Percentiles rank a stretch among this genome's conserved stretches.
Conservation (phyloP, 2,888 invertebrate genomes). For the Gastrophysa polygoni region DNA sequence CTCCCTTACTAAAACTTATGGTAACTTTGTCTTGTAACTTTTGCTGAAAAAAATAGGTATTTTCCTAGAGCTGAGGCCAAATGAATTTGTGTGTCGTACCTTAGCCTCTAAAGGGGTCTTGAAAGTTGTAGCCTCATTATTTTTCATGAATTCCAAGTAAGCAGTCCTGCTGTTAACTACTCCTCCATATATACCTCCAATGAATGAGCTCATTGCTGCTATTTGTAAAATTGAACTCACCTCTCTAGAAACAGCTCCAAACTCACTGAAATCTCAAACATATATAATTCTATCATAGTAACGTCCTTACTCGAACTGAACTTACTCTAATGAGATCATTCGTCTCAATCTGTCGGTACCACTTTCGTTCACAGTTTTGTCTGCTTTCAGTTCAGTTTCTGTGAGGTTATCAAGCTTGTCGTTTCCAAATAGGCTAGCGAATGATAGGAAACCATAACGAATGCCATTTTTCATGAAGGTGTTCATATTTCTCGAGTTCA, state of each 20-base stretch:
- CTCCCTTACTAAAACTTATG: slow-evolving; percentile 74
- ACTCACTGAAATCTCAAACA: slow-evolving; percentile 73
- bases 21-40: slow-evolving; percentile 74
- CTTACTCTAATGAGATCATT: slow-evolving; percentile 62
- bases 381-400: slow-evolving; percentile 38
- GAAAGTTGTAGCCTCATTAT: slow-evolving; percentile 76
- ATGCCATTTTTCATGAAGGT: background rate
- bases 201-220: slow-evolving; percentile 63
- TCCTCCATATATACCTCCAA: slow-evolving; percentile 72
- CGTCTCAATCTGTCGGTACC: slow-evolving; percentile 62
- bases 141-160: slow-evolving; percentile 72
- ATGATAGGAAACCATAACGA: slow-evolving; percentile 26
- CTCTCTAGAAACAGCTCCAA: slow-evolving; percentile 68
- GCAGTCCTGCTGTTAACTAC: slow-evolving; percentile 65
- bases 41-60: slow-evolving; percentile 62
- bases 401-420: slow-evolving; percentile 38
- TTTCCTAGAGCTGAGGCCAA: background rate
- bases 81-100: slow-evolving; percentile 56
- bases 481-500: background rate
- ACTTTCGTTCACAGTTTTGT: slow-evolving; percentile 45
- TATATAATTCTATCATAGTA: too few relatives aligned
- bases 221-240: slow-evolving; percentile 67
- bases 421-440: slow-evolving; percentile 24
- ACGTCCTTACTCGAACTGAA: slow-evolving; percentile 19
- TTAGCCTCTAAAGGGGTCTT: slow-evolving; percentile 71